These are phyloP conservation scores for Drosophila fungiperda DNA, from an alignment of 2,888 invertebrate species.

Conservation along the genomic window DNA sequence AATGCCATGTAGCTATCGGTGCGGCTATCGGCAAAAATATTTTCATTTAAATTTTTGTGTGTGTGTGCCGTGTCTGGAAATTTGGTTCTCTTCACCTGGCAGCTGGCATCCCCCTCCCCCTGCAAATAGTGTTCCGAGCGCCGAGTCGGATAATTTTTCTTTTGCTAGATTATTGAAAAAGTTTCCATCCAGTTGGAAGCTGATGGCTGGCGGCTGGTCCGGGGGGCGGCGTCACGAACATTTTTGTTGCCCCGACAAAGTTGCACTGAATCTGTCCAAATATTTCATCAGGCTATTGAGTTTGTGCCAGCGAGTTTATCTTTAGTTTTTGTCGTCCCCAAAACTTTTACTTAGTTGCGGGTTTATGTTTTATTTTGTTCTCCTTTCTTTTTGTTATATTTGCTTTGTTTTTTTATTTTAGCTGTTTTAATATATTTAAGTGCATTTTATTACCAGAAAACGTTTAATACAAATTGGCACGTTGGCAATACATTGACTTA, in stretches of 20 bases:
- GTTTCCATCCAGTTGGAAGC: constrained; percentile 51
- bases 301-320: constrained; percentile 66
- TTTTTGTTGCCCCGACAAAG: constrained; percentile 63
- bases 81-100: constrained; percentile 51
- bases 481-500: neutral
- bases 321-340: constrained; percentile 62
- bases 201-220: constrained; percentile 25
- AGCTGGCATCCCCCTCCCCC: neutral
- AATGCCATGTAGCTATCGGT: constrained; percentile 49
- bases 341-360: constrained; percentile 54
- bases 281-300: constrained; percentile 73
- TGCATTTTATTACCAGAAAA: constrained; percentile 59
- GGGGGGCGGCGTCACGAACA: constrained; percentile 30
- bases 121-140: constrained; percentile 4
- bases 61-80: constrained; percentile 40
- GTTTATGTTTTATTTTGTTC: constrained; percentile 11
- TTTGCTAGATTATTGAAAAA: constrained; percentile 75
- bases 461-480: constrained; percentile 11
- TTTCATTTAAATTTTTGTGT: constrained; percentile 73
- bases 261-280: constrained; percentile 69
- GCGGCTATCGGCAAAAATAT: constrained; percentile 60
- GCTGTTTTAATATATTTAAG: constrained; percentile 74
- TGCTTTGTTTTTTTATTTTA: constrained; percentile 29
- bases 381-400: constrained; percentile 33
- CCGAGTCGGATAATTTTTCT: constrained; percentile 59